phyloP scores from a whole-genome alignment of 2,888 invertebrate genomes.

The Drosophila falleni region DNA sequence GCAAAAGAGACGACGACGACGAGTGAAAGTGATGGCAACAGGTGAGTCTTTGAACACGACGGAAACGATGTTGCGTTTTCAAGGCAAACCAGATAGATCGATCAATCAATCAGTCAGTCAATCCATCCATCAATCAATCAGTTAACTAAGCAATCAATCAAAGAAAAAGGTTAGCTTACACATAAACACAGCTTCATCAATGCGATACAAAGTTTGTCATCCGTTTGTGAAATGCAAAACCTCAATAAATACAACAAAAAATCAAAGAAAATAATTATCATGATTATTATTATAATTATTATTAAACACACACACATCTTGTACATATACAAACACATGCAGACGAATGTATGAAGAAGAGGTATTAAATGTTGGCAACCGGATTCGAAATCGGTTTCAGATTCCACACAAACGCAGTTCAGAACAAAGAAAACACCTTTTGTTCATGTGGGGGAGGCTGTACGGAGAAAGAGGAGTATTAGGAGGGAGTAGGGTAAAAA shows the following conservation, averaged over 20 bases:
- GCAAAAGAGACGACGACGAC: conserved; percentile 40
- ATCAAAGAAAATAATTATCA: conserved; percentile 40
- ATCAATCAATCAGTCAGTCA: conserved; percentile 35
- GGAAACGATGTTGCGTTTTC: conserved; percentile 65
- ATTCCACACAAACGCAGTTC: conserved; percentile 35
- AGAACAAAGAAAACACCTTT: conserved; percentile 59
- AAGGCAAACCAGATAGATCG: conserved; percentile 59
- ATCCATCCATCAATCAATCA: conserved; percentile 45
- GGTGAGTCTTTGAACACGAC: conserved; percentile 41
- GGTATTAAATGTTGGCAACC: conserved; percentile 50
- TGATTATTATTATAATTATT: conserved; percentile 43
- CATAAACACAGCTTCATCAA: conserved; percentile 31
- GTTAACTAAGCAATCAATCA: conserved; percentile 32
- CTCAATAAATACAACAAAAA: conserved; percentile 23
- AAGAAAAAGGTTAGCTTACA: conserved; percentile 19
- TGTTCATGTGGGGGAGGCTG: conserved; percentile 16
- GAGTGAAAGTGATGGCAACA: conserved; percentile 67
- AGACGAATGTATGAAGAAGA: not conserved
- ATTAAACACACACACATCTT: conserved; percentile 3
- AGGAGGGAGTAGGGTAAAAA: conserved; percentile 39
- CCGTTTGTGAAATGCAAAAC: conserved; percentile 47
- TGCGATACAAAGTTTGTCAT: conserved; percentile 25
- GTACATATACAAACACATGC: not conserved
- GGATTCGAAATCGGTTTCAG: conserved; percentile 52
- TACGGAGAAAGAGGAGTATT: not conserved